phyloP scores from a whole-genome alignment of 2,888 invertebrate genomes.

The Argyra leucocephala region DNA sequence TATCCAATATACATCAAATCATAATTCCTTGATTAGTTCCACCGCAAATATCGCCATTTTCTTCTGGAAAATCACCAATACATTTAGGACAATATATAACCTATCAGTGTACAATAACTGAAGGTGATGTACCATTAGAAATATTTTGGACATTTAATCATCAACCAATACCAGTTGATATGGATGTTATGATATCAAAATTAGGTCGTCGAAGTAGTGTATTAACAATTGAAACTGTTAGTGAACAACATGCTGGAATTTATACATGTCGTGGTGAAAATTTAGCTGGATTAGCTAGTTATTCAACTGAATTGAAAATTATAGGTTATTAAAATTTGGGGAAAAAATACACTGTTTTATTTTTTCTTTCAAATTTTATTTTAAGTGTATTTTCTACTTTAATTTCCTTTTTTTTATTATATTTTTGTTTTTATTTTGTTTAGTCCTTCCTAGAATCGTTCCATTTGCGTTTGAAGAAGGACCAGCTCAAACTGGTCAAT shows the following conservation, averaged over 20 bases:
- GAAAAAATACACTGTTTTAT: constrained; percentile 14
- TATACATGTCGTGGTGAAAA: constrained; percentile 68
- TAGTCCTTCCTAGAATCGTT: constrained; percentile 69
- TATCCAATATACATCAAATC: constrained; percentile 9
- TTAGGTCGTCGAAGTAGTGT: constrained; percentile 58
- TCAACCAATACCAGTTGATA: constrained; percentile 36
- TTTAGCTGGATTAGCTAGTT: constrained; percentile 58
- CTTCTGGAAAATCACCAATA: constrained; percentile 52
- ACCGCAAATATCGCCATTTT: constrained; percentile 47
- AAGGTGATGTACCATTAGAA: constrained; percentile 57
- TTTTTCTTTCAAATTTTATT: constrained; percentile 11
- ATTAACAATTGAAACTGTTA: constrained; percentile 60
- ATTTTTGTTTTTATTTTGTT: constrained; percentile 33
- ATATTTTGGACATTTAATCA: constrained; percentile 53
- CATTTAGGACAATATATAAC: constrained; percentile 53
- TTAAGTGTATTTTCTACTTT: background rate
- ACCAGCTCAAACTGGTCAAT: constrained; percentile 68
- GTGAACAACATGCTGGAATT: constrained; percentile 60
- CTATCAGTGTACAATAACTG: constrained; percentile 52
- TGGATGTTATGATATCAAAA: constrained; percentile 48
- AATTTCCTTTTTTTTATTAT: background rate
- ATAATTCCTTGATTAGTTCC: constrained; percentile 27
- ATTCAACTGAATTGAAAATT: constrained; percentile 60
- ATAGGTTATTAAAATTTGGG: constrained; percentile 50
- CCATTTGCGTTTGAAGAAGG: constrained; percentile 70